Evolutionary conservation across 2,797 vertebrate genomes (phyloP), one percentile per base, ranked within the genome.

Genomic region (Phoebastria nigripes): DNA sequence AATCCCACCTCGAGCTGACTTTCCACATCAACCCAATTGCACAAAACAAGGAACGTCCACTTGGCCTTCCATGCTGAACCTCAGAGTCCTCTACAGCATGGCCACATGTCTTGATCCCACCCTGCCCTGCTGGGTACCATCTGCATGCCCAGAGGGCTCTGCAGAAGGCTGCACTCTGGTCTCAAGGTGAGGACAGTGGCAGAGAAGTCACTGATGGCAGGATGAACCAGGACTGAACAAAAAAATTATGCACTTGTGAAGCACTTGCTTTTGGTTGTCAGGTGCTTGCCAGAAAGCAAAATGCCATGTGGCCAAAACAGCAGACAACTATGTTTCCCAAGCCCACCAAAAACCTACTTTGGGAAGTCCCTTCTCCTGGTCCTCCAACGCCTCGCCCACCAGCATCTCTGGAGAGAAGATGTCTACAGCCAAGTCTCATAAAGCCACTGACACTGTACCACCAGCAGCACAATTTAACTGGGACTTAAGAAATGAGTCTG

Each of bases 321-420:
- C 12, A 65, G 51, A 41, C 4, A 19, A 7, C 10, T 22, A 6
- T 41, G 37, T 82, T 58, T 59, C 10, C 15, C 18, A 56, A 47
- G 7, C 7, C 22, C 28, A 44, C 37, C 20, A 47, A 52, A 63
- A 63, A 11, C 11, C 9, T 67, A 6, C 11, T 31, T 65, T 56
- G 47, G 13, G 24, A 61, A 41, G 8, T 46, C 19, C 12, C 9
- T 73, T 59, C 33, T 71, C 10, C 26, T 41, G 10, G 8, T 33
- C 8, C 7, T 37, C 5, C 33, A 41, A 3, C 16, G 10, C 16
- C 13, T 66, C 1, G 1, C 8, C 16, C 44, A 41, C 8, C 6
- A 52, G 16, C 20, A 49, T 20, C 8, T 49, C 26, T 69, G 22
- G n/a, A 25, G 35, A 44, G n/a, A 63, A 61, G 15, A 15, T 41